Percentiles rank a stretch among this genome's conserved stretches.
Conservation (phyloP, 2,888 invertebrate genomes). For the Abscondita cerata region DNA sequence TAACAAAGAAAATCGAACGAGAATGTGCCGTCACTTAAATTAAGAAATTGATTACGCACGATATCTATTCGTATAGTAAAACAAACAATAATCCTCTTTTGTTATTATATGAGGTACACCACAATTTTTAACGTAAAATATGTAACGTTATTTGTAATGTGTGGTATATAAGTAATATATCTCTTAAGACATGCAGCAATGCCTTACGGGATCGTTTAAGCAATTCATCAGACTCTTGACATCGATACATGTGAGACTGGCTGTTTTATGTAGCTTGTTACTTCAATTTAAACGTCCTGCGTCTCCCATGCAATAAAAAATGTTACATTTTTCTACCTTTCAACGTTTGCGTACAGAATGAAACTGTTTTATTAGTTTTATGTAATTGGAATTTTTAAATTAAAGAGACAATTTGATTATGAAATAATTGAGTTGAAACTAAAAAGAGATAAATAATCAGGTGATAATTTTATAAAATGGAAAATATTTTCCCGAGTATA, state of each 20-base stretch:
- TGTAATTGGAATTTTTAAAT: no score
- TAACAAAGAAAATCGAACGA: no score
- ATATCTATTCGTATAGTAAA: no score
- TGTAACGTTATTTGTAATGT: no score
- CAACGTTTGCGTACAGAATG: neutral
- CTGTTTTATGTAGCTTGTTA: neutral
- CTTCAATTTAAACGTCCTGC: no score
- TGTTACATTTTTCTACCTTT: neutral
- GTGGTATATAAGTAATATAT: no score
- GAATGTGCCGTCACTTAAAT: no score
- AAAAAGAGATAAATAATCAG: neutral
- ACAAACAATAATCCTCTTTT: no score
- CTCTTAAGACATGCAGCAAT: neutral
- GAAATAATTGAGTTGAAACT: neutral
- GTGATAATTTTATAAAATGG: neutral
- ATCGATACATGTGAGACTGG: neutral
- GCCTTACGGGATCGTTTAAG: neutral
- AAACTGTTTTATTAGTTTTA: neutral
- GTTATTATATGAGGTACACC: no score
- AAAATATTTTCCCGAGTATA: neutral
- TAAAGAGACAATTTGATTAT: neutral
- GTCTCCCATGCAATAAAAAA: neutral
- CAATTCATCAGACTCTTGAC: neutral
- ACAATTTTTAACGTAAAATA: no score
- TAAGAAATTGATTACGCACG: no score